A percentile compares a stretch with the other conserved stretches of the same genome.
phyloP scores from a whole-genome alignment of 1,140 invertebrate species.

The Ostrea denselamellosa region DNA sequence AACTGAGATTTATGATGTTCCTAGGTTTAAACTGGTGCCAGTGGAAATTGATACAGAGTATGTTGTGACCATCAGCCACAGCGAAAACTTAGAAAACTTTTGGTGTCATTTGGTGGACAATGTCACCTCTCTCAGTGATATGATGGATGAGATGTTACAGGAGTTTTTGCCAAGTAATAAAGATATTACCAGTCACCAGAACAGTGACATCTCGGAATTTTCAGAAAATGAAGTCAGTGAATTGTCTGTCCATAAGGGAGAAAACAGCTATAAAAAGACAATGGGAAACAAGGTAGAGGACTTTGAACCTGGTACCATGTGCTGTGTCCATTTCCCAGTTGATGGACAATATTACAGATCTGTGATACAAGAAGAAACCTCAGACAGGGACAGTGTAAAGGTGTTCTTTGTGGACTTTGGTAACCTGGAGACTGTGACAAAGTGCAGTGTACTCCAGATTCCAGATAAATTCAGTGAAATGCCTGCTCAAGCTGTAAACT shows the following conservation, averaged over 20 bases:
- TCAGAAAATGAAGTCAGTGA: not conserved
- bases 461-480: conserved; percentile 36
- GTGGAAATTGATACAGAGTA: conserved; percentile 42
- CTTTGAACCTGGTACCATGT: not conserved
- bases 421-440: conserved; percentile 34
- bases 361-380: not conserved
- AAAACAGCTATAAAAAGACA: not conserved
- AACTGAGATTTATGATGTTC: not conserved
- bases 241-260: conserved; percentile 77
- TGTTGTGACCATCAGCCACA: conserved; percentile 45
- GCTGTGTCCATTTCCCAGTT: not conserved
- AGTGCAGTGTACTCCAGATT: conserved; percentile 32
- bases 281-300: not conserved
- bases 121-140: not conserved
- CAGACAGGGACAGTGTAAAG: not conserved
- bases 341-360: conserved; percentile 45
- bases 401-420: conserved; percentile 53
- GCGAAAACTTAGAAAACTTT: conserved; percentile 58
- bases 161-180: not conserved
- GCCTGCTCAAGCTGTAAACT: conserved; percentile 48
- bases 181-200: not conserved
- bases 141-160: conserved; percentile 48
- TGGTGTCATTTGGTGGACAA: conserved; percentile 59
- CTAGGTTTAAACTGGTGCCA: not conserved
- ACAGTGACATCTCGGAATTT: not conserved